Conservation (phyloP, 2,888 invertebrate genomes). For the Nemapogon koenigi region DNA sequence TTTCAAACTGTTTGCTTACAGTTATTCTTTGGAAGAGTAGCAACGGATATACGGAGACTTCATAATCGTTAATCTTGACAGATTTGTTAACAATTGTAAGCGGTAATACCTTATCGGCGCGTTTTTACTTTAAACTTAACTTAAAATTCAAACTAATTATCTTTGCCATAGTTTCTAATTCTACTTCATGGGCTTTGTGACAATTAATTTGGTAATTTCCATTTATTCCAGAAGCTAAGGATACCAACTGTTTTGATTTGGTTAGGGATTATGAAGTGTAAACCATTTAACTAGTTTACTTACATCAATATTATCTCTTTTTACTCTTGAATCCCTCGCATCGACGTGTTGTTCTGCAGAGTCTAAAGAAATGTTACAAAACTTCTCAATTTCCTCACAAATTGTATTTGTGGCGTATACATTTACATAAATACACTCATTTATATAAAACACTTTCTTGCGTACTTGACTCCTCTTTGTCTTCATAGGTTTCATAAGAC, state of each 20-base stretch:
- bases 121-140: slow-evolving; percentile 23
- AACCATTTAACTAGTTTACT: slow-evolving; percentile 16
- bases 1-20: slow-evolving; percentile 18
- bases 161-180: slow-evolving; percentile 20
- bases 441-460: slow-evolving; percentile 21
- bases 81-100: slow-evolving; percentile 17
- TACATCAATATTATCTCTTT: slow-evolving; percentile 19
- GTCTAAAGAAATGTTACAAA: slow-evolving; percentile 1
- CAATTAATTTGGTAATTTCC: slow-evolving; percentile 20
- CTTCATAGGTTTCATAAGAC: slow-evolving; percentile 21
- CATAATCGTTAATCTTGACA: slow-evolving; percentile 17
- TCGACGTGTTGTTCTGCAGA: slow-evolving; percentile 19
- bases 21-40: slow-evolving; percentile 19
- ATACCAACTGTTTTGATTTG: slow-evolving; percentile 17
- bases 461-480: slow-evolving; percentile 17
- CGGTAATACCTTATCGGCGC: slow-evolving; percentile 21
- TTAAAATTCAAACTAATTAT: slow-evolving; percentile 19
- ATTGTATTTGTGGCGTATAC: slow-evolving; percentile 22
- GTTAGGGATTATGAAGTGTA: slow-evolving; percentile 15
- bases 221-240: slow-evolving; percentile 21
- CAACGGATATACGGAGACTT: slow-evolving; percentile 19
- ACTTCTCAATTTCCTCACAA: slow-evolving; percentile 22
- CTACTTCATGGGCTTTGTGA: slow-evolving; percentile 18
- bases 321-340: slow-evolving; percentile 19
- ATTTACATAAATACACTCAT: slow-evolving; percentile 22